These are phyloP conservation scores for Helicoverpa assulta DNA, from an alignment of 2,888 invertebrate genomes.

Conservation along the genomic window DNA sequence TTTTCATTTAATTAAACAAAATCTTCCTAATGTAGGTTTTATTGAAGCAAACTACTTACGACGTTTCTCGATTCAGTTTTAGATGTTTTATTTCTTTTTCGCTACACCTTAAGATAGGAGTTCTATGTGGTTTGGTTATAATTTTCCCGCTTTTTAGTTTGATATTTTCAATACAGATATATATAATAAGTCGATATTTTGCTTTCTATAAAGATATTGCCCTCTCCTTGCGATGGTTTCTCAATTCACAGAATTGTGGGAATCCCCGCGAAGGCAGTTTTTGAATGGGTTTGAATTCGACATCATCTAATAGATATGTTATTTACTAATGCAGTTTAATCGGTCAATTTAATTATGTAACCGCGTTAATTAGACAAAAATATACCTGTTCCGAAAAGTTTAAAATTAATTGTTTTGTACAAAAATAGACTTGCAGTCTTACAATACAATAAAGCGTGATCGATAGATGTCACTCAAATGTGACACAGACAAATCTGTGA, in stretches of 20 bases:
- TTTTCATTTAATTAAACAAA: neutral
- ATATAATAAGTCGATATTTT: too few species aligned
- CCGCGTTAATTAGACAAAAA: too few species aligned
- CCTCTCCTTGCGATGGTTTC: neutral
- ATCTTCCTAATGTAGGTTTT: neutral
- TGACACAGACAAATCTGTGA: constrained; percentile 25
- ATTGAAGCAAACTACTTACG: neutral
- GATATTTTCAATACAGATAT: neutral
- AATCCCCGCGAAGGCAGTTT: neutral
- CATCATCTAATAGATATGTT: neutral
- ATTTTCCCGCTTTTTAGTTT: too few species aligned
- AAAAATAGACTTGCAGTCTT: constrained; percentile 34
- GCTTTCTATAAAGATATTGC: too few species aligned
- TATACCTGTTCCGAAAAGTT: too few species aligned
- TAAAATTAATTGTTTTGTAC: neutral
- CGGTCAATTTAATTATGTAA: neutral
- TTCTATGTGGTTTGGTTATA: neutral
- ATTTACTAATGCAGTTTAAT: neutral
- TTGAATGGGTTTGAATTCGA: neutral
- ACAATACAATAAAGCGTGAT: constrained; percentile 20
- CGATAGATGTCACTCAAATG: constrained; percentile 19
- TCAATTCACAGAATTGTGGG: neutral
- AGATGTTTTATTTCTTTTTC: neutral
- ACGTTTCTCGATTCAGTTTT: neutral
- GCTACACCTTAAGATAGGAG: neutral